Evolutionary conservation across 2,888 invertebrate genomes (phyloP), one percentile per base, ranked within the genome.

Genomic region (Eledona agricola): DNA sequence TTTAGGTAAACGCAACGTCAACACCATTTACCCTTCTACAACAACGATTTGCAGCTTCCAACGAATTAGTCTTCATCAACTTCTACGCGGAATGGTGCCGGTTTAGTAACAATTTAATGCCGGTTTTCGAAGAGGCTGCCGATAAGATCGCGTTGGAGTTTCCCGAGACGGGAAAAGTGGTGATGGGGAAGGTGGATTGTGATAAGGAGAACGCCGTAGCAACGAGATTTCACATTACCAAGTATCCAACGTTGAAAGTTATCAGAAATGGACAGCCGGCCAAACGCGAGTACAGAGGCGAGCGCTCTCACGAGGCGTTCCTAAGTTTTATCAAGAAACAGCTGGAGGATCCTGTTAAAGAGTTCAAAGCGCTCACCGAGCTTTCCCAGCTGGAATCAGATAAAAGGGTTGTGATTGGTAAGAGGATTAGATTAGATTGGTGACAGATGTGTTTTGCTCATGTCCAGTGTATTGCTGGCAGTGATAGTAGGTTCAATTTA

Each of bases 21-120:
- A 5, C 3, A 10, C 3, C 5, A 32, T 5, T 32, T 32, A 4
- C 3, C 3, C 4, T 9, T 12, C 4, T 9, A 9, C 4, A 17
- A 35, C 9, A 10, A 6, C 10, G 12, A 10, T 6, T 35, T 88
- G 59, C 83, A 96, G 96, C 91, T 56, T 88, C 90, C 54, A 93
- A 96, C 83, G 97, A 99, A 81, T 80, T 99, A 77, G 96, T 98
- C 56, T 92, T 99, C 78, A 87, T 99, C 57, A 99, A 99, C 80
- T 99, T 99, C 79, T 99, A 98, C 80, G 99, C 99, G 16, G 97
- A 99, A 74, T 99, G 99, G 99, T 99, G 99, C 80, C 88, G 93
- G 70, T 99, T 98, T 81, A 98, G 98, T 80, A 97, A 94, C 76
- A 86, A 96, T 79, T 80, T 99, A 72, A 90, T 92, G 76, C 99